Evolutionary conservation across 2,888 invertebrate genomes (phyloP).

Genomic region (Anarsia innoxiella): DNA sequence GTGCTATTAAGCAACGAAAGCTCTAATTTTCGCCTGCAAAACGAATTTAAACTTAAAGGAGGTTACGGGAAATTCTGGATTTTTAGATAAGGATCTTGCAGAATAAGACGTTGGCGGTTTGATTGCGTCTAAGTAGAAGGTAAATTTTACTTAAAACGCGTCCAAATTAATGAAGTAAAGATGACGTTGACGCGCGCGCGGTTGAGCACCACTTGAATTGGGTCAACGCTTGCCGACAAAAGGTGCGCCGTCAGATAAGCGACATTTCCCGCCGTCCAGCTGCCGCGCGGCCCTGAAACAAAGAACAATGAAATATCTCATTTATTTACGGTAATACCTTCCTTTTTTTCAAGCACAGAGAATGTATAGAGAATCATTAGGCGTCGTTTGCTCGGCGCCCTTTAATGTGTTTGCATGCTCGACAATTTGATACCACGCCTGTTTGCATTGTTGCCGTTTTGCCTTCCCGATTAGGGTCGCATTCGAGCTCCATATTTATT

Average conservation of each 20-base stretch:
- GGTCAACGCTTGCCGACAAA: constrained; percentile 71
- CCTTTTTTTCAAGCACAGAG: constrained; percentile 40
- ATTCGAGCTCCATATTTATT: constrained; percentile 69
- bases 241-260: constrained; percentile 71
- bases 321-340: constrained; percentile 53
- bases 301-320: constrained; percentile 64
- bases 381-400: constrained; percentile 57
- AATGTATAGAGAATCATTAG: constrained; percentile 67
- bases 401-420: constrained; percentile 71
- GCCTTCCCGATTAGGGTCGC: constrained; percentile 70
- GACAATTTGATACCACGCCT: constrained; percentile 68
- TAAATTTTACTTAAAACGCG: not conserved
- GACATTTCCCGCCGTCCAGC: constrained; percentile 63
- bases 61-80: constrained; percentile 4
- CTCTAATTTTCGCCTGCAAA: constrained; percentile 23
- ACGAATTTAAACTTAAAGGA: constrained; percentile 10
- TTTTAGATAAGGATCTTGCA: too few species aligned
- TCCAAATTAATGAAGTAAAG: constrained; percentile 44
- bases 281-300: constrained; percentile 60
- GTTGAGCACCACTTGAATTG: constrained; percentile 60
- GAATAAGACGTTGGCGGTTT: too few species aligned
- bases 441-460: constrained; percentile 71
- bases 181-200: constrained; percentile 48
- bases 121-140: too few species aligned
- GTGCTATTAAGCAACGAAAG: constrained; percentile 35